Percentiles rank a stretch among this genome's conserved stretches.
These are phyloP conservation scores for Cliona cf. orientalis DNA, from an alignment of 37 sponge, comb jelly and placozoan genomes.

Conservation along the genomic window DNA sequence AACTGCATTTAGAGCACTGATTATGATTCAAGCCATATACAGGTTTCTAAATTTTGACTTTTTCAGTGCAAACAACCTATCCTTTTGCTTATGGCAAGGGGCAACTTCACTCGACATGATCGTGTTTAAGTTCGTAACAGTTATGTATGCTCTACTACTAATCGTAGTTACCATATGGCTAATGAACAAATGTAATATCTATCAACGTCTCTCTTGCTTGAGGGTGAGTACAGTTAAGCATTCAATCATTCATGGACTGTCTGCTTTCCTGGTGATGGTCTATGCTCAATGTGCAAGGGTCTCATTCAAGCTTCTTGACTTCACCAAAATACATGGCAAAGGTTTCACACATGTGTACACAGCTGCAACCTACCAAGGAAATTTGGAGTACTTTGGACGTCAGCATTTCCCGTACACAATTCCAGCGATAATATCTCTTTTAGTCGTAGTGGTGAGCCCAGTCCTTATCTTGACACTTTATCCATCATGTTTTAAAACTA, in stretches of 20 bases:
- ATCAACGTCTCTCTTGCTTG: neutral
- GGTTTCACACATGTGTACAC: neutral
- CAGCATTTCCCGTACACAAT: constrained; percentile 26
- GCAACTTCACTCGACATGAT: too few species aligned
- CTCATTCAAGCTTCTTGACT: constrained; percentile 7
- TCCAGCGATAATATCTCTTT: neutral
- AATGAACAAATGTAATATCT: neutral
- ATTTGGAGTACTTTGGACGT: neutral
- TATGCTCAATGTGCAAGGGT: constrained; percentile 22
- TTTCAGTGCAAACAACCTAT: neutral
- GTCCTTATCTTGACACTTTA: constrained; percentile 11
- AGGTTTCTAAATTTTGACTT: neutral
- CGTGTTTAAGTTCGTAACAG: too few species aligned
- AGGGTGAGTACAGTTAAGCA: neutral
- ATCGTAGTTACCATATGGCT: neutral
- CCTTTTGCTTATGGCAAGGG: neutral
- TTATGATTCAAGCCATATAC: neutral
- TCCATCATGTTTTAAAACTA: constrained; percentile 11
- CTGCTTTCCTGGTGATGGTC: constrained; percentile 43
- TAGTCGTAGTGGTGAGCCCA: constrained; percentile 9
- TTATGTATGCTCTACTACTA: too few species aligned
- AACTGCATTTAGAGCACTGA: neutral
- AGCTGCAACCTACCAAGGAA: neutral
- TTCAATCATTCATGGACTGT: constrained; percentile 36
- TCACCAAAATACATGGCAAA: neutral